Base-by-base conservation (phyloP, 2,888 invertebrate species). In the Drosophila picticornis region DNA sequence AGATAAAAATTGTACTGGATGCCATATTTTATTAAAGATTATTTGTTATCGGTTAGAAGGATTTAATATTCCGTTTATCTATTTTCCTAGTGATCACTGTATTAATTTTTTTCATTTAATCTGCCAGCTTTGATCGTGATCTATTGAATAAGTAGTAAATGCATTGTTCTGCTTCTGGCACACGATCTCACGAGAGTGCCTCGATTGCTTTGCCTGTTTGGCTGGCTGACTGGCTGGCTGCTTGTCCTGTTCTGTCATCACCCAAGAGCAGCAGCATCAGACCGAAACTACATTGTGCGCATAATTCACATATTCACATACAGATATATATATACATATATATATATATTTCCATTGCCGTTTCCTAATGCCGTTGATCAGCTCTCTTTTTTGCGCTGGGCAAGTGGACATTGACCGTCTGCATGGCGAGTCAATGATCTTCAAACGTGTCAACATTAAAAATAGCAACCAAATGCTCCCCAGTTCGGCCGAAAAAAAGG, bases 401-500 rank as follows among this genome's bases (percentile, higher is more conserved):
- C 82, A 74, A 89, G 66, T 85, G 90, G 88, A 85, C 84, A 85
- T 85, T 85, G 84, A 85, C 90, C 84, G 84, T 85, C 84, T 90
- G 77, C 77, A 77, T 68, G 77, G 77, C 83, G 66, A 85, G 84
- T 85, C 90, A 85, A 85, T 90, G 90, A 85, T 85, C 90, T 85
- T 90, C 85, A 88, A 89, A 89, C 84, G 88, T 90, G 84, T 89
- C 84, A 85, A 90, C 90, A 90, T 88, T 85, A 85, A 87, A 85
- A 85, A 85, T 85, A 89, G 84, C 84, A 87, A 75, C 73, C 89
- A 73, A 88, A 87, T 87, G 86, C 80, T 80, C 75, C 73, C 65
- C 48, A 64, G 32, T 55, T 60, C 27, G n/a, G 16, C 48, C 32
- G n/a, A 29, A n/a, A 58, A n/a, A 29, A n/a, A 38, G 6, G 19